Percentiles rank a stretch among this genome's conserved stretches.
These are phyloP conservation scores for Misgurnus anguillicaudatus DNA, from an alignment of 2,113 vertebrate genomes.

Conservation along the genomic window DNA sequence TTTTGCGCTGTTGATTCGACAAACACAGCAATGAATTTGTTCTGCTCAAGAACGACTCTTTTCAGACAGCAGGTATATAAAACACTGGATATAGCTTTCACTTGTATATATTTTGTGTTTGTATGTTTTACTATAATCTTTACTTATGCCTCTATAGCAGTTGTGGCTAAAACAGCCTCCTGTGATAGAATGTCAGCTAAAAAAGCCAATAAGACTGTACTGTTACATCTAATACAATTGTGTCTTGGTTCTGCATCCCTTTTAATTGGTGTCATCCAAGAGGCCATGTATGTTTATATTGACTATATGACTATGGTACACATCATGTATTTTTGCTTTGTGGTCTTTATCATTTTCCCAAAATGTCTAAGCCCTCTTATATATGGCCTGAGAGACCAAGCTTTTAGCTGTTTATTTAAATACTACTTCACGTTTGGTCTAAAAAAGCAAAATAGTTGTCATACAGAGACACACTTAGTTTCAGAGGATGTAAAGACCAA, in stretches of 20 bases:
- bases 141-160: slow-evolving; percentile 29
- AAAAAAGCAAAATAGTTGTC: slow-evolving; percentile 6
- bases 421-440: slow-evolving; percentile 19
- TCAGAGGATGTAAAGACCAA: background rate
- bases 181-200: slow-evolving; percentile 47
- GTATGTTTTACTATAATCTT: slow-evolving; percentile 17
- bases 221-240: slow-evolving; percentile 32
- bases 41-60: slow-evolving; percentile 20
- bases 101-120: background rate
- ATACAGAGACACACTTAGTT: background rate
- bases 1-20: slow-evolving; percentile 22
- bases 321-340: slow-evolving; percentile 48
- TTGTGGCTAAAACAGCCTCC: slow-evolving; percentile 11
- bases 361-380: slow-evolving; percentile 59
- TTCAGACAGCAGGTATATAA: slow-evolving; percentile 17
- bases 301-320: background rate
- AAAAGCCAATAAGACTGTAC: slow-evolving; percentile 31
- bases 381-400: slow-evolving; percentile 59
- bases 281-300: background rate
- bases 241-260: background rate
- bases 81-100: slow-evolving; percentile 1
- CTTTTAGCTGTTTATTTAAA: slow-evolving; percentile 42
- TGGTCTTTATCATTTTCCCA: slow-evolving; percentile 46
- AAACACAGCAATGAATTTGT: slow-evolving; percentile 1
- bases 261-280: background rate